phyloP scores from a whole-genome alignment of 2,113 vertebrate species.

The Centrocercus urophasianus region DNA sequence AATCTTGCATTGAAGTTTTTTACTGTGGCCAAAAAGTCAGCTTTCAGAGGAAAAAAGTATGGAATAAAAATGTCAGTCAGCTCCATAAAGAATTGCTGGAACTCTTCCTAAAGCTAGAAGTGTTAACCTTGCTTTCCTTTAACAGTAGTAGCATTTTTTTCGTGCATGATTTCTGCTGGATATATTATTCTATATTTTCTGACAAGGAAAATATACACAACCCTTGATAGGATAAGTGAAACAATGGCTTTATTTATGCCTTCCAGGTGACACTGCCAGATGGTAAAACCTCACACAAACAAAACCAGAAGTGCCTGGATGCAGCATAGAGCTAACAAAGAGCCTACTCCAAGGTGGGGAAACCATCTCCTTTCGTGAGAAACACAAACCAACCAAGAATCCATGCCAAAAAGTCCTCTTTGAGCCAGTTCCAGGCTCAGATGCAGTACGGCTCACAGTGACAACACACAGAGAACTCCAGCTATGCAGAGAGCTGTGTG shows the following conservation, averaged over 20 bases:
- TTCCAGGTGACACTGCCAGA: constrained; percentile 47
- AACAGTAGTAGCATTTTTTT: background rate
- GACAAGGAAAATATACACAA: constrained; percentile 8
- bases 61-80: background rate
- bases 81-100: constrained; percentile 11
- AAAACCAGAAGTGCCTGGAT: background rate
- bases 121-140: background rate
- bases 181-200: constrained; percentile 21
- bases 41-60: background rate
- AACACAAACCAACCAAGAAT: background rate
- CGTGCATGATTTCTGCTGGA: background rate
- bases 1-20: background rate
- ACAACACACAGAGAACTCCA: background rate
- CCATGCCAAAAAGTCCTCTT: background rate
- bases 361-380: background rate
- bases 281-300: background rate
- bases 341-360: background rate
- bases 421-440: background rate
- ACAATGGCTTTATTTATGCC: constrained; percentile 50
- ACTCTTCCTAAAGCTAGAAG: background rate
- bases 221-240: background rate
- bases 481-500: rapidly evolving
- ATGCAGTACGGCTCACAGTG: background rate
- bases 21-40: background rate
- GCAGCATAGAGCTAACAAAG: background rate